Conservation (phyloP, 1,140 invertebrate species). For the Drosophila obscura region DNA sequence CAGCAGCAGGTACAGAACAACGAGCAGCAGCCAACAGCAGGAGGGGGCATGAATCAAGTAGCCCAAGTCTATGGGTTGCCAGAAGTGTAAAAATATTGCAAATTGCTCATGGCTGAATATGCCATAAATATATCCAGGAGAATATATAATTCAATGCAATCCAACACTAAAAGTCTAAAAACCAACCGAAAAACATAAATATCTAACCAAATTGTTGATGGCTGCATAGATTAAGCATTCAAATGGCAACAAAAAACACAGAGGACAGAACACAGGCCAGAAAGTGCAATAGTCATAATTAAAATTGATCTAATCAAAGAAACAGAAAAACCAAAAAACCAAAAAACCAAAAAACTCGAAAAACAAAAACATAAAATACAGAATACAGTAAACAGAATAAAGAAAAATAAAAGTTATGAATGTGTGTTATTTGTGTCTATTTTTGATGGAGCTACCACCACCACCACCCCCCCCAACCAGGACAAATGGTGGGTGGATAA, state of each 20-base stretch:
- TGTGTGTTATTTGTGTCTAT: slow-evolving; percentile 80
- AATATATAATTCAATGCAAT: too few relatives aligned
- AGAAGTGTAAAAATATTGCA: slow-evolving; percentile 56
- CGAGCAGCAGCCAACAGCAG: slow-evolving; percentile 61
- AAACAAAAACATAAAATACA: too few relatives aligned
- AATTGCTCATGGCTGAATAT: too few relatives aligned
- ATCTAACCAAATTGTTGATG: slow-evolving; percentile 1
- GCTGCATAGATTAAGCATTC: slow-evolving; percentile 40
- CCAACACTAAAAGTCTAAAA: too few relatives aligned
- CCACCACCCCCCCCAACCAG: not conserved
- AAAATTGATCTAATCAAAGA: slow-evolving; percentile 59
- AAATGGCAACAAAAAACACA: slow-evolving; percentile 18
- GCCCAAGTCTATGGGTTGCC: slow-evolving; percentile 62
- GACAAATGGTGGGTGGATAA: not conserved
- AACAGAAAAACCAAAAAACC: slow-evolving; percentile 8
- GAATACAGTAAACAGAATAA: not conserved
- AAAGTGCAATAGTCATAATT: slow-evolving; percentile 54
- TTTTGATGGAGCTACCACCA: slow-evolving; percentile 38
- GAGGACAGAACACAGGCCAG: slow-evolving; percentile 46
- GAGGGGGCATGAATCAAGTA: slow-evolving; percentile 35
- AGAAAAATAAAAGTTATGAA: slow-evolving; percentile 28
- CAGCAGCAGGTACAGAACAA: slow-evolving; percentile 58
- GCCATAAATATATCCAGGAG: too few relatives aligned
- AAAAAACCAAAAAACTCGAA: slow-evolving; percentile 14
- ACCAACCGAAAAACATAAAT: not conserved